Conservation (phyloP, 2,797 vertebrate genomes). For the Hemibagrus guttatus region DNA sequence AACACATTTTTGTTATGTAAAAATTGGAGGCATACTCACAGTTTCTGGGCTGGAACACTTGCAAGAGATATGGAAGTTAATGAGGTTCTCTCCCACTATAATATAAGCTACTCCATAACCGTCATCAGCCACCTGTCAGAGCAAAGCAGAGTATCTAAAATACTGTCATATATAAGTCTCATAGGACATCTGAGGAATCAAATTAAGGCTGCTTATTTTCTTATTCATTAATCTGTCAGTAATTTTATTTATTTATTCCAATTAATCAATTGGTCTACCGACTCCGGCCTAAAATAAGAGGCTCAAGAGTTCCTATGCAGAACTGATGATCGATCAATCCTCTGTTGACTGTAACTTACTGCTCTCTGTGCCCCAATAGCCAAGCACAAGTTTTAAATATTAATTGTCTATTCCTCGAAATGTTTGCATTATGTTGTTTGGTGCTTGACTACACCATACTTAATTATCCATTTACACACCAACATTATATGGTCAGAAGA, state of each 20-base stretch:
- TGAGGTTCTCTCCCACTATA: slow-evolving; percentile 85
- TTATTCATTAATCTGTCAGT: no score
- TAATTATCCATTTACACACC: not conserved
- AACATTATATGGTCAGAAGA: not conserved
- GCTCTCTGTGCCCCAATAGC: not conserved
- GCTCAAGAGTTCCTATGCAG: not conserved
- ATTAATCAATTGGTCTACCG: no score
- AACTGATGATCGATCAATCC: not conserved
- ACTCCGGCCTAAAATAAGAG: not conserved
- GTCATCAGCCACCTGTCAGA: slow-evolving; percentile 89
- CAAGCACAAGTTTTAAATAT: not conserved
- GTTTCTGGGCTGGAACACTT: slow-evolving; percentile 91
- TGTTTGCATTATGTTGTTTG: not conserved
- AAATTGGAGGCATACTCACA: slow-evolving; percentile 70
- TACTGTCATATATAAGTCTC: not conserved
- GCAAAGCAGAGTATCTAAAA: not conserved
- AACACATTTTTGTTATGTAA: not conserved
- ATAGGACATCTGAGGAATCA: not conserved
- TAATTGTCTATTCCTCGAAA: not conserved
- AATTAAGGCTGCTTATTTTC: no score
- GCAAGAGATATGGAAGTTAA: slow-evolving; percentile 96
- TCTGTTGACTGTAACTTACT: not conserved
- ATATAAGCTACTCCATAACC: slow-evolving; percentile 98
- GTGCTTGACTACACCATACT: not conserved
- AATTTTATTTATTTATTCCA: no score